phyloP scores from a whole-genome alignment of 2,113 vertebrate genomes.

The Urocynchramus pylzowi region DNA sequence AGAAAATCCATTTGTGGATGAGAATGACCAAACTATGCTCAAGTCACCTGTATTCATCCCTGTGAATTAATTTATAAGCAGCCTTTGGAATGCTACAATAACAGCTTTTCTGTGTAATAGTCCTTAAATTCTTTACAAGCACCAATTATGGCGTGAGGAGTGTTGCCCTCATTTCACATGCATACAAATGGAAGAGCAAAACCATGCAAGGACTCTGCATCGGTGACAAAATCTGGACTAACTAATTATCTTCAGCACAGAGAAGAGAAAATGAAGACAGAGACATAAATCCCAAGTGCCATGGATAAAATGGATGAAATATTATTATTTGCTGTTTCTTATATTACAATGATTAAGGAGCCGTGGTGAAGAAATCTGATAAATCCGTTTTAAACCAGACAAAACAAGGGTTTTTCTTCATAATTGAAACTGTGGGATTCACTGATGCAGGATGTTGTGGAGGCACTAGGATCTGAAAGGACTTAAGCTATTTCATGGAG shows the following conservation, averaged over 20 bases:
- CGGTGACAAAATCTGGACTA: neutral
- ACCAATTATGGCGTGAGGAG: neutral
- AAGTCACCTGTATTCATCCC: neutral
- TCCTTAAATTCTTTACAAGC: neutral
- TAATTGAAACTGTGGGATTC: neutral
- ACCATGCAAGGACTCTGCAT: neutral
- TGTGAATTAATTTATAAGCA: neutral
- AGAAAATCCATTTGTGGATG: neutral
- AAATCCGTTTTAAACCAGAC: neutral
- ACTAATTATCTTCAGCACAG: neutral
- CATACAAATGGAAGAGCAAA: neutral
- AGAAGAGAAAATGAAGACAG: neutral
- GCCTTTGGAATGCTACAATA: neutral
- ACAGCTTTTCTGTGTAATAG: neutral
- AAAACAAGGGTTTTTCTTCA: neutral
- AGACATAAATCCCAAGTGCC: neutral
- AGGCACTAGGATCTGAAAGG: neutral
- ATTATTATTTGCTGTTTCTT: neutral
- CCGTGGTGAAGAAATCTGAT: neutral
- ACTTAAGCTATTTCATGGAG: neutral
- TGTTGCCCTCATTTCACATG: neutral
- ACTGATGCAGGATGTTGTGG: neutral
- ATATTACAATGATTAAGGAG: neutral
- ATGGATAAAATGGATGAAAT: neutral
- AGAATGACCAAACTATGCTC: neutral